phyloP scores from a whole-genome alignment of 1,140 invertebrate genomes.

The Brachionus rotundiformis region DNA sequence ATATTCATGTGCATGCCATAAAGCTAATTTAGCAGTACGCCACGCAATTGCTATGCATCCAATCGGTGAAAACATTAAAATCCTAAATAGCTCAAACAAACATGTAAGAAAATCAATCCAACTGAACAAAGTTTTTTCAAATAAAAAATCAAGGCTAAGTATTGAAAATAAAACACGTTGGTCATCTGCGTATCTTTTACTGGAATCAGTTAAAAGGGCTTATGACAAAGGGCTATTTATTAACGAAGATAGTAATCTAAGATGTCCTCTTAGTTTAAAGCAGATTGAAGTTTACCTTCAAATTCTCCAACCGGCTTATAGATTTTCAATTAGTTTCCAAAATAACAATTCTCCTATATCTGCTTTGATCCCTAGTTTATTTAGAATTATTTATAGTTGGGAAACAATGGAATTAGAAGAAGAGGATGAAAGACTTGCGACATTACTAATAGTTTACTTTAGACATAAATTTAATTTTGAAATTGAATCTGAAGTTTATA shows the following conservation, averaged over 20 bases:
- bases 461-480: conserved; percentile 20
- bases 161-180: background rate
- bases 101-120: background rate
- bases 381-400: background rate
- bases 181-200: background rate
- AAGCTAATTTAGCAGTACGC: background rate
- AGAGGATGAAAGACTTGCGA: conserved; percentile 9
- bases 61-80: background rate
- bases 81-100: background rate
- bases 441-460: background rate
- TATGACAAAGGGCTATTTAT: background rate
- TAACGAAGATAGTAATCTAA: background rate
- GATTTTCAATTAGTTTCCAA: background rate
- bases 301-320: background rate
- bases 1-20: background rate
- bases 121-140: background rate
- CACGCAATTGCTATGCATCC: background rate
- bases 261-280: background rate
- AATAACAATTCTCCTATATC: background rate
- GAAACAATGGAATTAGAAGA: background rate
- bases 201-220: background rate
- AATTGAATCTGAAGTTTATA: background rate
- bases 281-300: background rate
- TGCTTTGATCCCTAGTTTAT: background rate
- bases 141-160: background rate